phyloP scores from a whole-genome alignment of 2,797 vertebrate species.

The Pterois miles region DNA sequence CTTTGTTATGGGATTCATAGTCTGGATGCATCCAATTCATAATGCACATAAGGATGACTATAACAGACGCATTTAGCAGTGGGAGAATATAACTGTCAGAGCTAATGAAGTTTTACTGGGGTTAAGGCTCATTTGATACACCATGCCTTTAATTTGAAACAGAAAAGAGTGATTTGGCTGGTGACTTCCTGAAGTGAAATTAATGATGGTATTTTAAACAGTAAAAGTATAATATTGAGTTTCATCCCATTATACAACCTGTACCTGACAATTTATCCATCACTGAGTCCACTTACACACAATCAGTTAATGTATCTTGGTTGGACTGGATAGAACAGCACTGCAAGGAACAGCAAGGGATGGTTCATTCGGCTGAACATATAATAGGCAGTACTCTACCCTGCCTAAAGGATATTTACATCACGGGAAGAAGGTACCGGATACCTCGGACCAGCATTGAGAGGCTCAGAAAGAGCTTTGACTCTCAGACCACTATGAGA shows the following conservation, averaged over 20 bases:
- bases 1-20: background rate
- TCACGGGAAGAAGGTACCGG: background rate
- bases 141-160: background rate
- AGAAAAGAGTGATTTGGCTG: background rate
- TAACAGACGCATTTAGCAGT: background rate
- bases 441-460: background rate
- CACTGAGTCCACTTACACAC: background rate
- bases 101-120: background rate
- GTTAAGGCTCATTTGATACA: constrained; percentile 5
- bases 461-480: background rate
- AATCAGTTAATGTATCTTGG: background rate
- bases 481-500: background rate
- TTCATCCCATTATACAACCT: background rate
- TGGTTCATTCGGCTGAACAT: background rate
- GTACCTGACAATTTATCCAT: background rate
- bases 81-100: background rate
- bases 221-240: background rate
- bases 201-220: background rate
- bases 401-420: background rate
- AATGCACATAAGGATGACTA: constrained; percentile 2
- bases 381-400: background rate
- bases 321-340: background rate
- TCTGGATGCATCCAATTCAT: constrained; percentile 5
- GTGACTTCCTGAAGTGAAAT: background rate
- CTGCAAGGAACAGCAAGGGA: background rate